Conservation (phyloP, 2,797 vertebrate genomes). For the Alca torda region DNA sequence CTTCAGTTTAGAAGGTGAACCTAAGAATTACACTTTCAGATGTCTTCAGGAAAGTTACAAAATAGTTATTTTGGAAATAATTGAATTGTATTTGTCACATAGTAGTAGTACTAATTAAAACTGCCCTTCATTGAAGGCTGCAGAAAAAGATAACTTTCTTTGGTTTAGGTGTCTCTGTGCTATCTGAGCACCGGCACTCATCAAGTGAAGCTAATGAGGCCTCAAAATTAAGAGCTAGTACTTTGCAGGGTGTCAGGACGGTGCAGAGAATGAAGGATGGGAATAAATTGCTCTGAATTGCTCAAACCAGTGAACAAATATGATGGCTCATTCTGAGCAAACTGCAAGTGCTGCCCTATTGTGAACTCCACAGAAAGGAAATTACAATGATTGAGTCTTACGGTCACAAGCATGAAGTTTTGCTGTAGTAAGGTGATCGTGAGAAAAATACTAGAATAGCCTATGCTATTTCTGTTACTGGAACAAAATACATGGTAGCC, state of each 20-base stretch:
- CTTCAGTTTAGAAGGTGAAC: neutral
- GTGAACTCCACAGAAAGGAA: conserved; percentile 26
- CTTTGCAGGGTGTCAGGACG: neutral
- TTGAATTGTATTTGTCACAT: neutral
- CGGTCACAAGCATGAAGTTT: neutral
- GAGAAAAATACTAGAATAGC: conserved; percentile 4
- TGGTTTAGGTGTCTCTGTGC: neutral
- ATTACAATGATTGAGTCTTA: neutral
- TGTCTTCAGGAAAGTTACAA: neutral
- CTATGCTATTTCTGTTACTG: neutral
- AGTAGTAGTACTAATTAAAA: neutral
- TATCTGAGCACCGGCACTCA: neutral
- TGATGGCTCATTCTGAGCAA: neutral
- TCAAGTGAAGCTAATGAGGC: neutral
- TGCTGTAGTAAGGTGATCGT: neutral
- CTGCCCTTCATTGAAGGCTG: neutral
- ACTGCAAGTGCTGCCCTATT: neutral
- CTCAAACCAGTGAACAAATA: conserved; percentile 21
- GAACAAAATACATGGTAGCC: neutral
- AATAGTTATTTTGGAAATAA: neutral
- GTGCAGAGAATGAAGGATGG: neutral
- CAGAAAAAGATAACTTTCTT: neutral
- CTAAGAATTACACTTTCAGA: neutral
- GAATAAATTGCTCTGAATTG: conserved; percentile 17
- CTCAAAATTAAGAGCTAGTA: conserved; percentile 9